Conservation (phyloP, 2,888 invertebrate genomes). For the Halictus ligatus region DNA sequence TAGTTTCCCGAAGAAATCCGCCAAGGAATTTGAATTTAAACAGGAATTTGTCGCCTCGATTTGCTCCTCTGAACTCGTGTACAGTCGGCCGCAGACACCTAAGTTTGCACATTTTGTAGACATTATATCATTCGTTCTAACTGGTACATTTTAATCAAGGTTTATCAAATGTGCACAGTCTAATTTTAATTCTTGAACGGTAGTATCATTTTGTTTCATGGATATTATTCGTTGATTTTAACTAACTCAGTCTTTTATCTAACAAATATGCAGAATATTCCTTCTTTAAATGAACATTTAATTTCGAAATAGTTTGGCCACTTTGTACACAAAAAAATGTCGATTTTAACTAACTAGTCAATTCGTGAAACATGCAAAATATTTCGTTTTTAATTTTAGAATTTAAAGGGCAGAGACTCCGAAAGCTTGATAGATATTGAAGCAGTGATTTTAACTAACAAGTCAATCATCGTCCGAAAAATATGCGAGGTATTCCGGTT, state of each 20-base stretch:
- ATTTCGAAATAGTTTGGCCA: too few relatives aligned
- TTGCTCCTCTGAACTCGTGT: background rate
- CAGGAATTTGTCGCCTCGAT: background rate
- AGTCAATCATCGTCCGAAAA: background rate
- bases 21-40: background rate
- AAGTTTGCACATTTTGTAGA: background rate
- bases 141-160: background rate
- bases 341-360: too few relatives aligned
- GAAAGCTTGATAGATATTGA: too few relatives aligned
- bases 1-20: background rate
- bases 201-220: too few relatives aligned
- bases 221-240: background rate
- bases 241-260: background rate
- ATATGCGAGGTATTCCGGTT: background rate
- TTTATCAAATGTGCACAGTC: too few relatives aligned
- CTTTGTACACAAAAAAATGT: too few relatives aligned
- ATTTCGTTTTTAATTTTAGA: background rate
- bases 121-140: background rate
- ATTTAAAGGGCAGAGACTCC: too few relatives aligned
- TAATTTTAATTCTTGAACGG: background rate
- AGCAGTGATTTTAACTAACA: background rate
- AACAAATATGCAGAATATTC: background rate
- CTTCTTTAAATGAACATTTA: too few relatives aligned
- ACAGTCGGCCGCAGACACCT: background rate
- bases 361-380: too few relatives aligned